phyloP scores from a whole-genome alignment of 2,888 invertebrate species.

The Spisula solida region DNA sequence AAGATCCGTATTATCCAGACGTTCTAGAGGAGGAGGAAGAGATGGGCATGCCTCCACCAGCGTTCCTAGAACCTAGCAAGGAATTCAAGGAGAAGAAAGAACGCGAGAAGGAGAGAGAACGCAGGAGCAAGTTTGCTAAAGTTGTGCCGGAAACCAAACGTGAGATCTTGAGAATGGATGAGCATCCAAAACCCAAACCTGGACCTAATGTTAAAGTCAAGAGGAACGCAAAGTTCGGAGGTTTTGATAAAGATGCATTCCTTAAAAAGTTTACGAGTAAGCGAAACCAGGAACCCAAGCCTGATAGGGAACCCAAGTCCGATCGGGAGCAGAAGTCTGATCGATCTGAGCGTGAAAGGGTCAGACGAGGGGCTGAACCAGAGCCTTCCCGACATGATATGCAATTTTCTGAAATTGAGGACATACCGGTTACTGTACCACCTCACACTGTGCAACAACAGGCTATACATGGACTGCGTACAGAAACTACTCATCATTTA shows the following conservation, averaged over 20 bases:
- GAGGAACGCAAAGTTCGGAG: conserved; percentile 26
- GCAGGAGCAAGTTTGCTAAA: conserved; percentile 33
- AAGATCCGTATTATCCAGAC: conserved; percentile 29
- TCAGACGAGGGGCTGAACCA: background rate
- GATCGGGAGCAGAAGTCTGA: background rate
- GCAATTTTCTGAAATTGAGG: conserved; percentile 1
- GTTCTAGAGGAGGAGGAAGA: conserved; percentile 44
- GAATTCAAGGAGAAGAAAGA: conserved; percentile 9
- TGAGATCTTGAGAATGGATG: conserved; percentile 32
- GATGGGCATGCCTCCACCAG: conserved; percentile 30
- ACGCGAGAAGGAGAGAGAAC: conserved; percentile 28
- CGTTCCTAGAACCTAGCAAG: conserved; percentile 32
- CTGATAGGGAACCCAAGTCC: background rate
- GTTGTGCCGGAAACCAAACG: conserved; percentile 19
- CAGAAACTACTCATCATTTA: conserved; percentile 32
- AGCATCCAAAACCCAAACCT: conserved; percentile 25
- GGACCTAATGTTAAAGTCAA: conserved; percentile 34
- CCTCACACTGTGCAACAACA: conserved; percentile 34
- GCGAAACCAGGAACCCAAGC: background rate
- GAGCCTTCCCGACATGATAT: conserved; percentile 16
- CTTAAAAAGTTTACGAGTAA: conserved; percentile 17
- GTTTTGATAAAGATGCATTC: conserved; percentile 32
- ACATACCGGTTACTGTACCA: background rate
- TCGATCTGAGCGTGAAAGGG: background rate
- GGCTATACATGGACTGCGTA: conserved; percentile 29